phyloP scores from a whole-genome alignment of 2,113 vertebrate genomes.

The Monopterus albus region DNA sequence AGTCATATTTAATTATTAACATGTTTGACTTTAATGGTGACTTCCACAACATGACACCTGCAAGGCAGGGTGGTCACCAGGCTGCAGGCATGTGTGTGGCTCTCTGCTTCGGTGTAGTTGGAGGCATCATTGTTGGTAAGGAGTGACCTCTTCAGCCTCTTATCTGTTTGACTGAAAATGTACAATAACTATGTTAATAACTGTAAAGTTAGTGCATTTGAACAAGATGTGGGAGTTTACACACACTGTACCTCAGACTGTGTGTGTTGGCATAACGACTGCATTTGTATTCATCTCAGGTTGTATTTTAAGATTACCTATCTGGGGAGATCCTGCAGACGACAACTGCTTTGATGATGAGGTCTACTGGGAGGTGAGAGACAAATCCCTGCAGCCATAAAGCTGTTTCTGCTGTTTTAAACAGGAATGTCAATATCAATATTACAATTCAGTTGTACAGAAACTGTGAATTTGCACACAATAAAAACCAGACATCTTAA shows the following conservation, averaged over 20 bases:
- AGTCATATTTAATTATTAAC: conserved; percentile 19
- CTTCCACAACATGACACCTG: conserved; percentile 59
- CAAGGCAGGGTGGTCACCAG: conserved; percentile 88
- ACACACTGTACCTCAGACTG: background rate
- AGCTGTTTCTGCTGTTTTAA: background rate
- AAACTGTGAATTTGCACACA: no score
- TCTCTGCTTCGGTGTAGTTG: conserved; percentile 88
- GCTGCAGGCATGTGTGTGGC: conserved; percentile 89
- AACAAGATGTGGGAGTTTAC: background rate
- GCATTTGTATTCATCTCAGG: conserved; percentile 77
- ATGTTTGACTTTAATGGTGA: conserved; percentile 81
- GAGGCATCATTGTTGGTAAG: conserved; percentile 92
- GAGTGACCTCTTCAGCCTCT: background rate
- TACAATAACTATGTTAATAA: background rate
- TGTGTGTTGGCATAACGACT: background rate
- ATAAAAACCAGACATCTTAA: background rate
- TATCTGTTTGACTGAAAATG: background rate
- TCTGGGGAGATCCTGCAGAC: conserved; percentile 91
- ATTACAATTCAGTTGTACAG: no score
- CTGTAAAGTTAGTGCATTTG: background rate
- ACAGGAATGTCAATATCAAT: no score
- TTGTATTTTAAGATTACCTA: conserved; percentile 88
- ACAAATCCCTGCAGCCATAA: background rate
- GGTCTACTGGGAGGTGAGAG: conserved; percentile 94
- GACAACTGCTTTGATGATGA: conserved; percentile 94